phyloP scores from a whole-genome alignment of 1,140 invertebrate genomes.

The Pteromalus puparum region DNA sequence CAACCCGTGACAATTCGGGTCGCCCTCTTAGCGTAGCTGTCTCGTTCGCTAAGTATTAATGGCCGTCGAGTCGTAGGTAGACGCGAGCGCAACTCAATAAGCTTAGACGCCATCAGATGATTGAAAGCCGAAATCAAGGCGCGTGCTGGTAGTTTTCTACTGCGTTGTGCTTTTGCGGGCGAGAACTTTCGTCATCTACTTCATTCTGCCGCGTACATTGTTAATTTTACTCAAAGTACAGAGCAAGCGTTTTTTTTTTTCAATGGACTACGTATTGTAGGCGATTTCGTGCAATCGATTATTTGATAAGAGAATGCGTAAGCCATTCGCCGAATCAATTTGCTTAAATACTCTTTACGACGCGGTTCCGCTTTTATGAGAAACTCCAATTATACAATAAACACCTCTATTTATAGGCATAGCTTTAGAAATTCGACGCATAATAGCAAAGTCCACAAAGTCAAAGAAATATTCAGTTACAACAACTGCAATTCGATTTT shows the following conservation, averaged over 20 bases:
- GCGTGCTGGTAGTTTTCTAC: neutral
- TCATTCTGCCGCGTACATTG: neutral
- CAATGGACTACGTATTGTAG: neutral
- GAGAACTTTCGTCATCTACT: neutral
- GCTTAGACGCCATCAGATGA: neutral
- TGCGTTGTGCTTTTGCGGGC: neutral
- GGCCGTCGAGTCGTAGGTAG: neutral
- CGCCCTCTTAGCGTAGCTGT: neutral
- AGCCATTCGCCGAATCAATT: too few species aligned
- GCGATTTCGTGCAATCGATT: too few species aligned
- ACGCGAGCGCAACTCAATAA: neutral
- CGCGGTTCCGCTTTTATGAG: too few species aligned
- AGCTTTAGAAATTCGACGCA: too few species aligned
- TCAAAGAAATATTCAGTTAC: too few species aligned
- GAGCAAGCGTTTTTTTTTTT: neutral
- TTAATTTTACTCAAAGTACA: neutral
- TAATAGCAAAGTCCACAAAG: too few species aligned
- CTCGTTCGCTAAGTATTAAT: conserved; percentile 21
- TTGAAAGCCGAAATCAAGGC: neutral
- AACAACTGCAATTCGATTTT: too few species aligned
- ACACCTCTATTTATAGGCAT: too few species aligned
- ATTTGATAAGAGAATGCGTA: too few species aligned
- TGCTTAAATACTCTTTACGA: too few species aligned
- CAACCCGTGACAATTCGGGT: neutral
- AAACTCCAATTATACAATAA: too few species aligned